phyloP scores from a whole-genome alignment of 2,888 invertebrate genomes.

The Lepidochrysops patricia region DNA sequence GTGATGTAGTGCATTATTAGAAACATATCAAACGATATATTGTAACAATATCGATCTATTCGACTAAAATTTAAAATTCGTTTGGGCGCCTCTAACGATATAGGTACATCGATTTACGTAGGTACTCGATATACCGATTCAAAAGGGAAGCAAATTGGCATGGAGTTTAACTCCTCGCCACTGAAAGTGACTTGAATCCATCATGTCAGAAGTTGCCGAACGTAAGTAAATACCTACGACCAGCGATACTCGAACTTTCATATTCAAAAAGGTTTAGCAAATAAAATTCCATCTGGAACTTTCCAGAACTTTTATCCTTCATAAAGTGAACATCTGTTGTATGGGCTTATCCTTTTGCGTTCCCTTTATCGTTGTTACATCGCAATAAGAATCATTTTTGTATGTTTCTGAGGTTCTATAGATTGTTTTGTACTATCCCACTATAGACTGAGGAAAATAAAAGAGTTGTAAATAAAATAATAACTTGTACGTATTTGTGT shows the following conservation, averaged over 20 bases:
- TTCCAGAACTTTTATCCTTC: constrained; percentile 21
- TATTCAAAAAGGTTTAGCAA: constrained; percentile 60
- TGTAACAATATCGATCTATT: too few relatives aligned
- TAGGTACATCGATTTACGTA: too few relatives aligned
- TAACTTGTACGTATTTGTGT: not conserved
- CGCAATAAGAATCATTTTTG: constrained; percentile 18
- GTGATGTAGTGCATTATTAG: too few relatives aligned
- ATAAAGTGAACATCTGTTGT: constrained; percentile 62
- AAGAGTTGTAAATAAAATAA: constrained; percentile 36
- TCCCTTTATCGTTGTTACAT: constrained; percentile 32
- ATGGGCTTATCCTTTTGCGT: constrained; percentile 40
- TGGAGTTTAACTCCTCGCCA: too few relatives aligned
- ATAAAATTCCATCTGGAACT: constrained; percentile 57
- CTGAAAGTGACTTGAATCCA: not conserved
- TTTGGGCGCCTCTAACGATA: too few relatives aligned
- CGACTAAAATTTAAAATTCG: too few relatives aligned
- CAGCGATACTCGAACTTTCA: constrained; percentile 22
- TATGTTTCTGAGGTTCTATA: not conserved
- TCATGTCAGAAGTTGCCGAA: constrained; percentile 8
- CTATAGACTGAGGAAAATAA: constrained; percentile 55
- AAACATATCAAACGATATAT: too few relatives aligned
- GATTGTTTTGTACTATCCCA: not conserved
- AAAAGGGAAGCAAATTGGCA: too few relatives aligned
- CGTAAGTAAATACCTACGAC: constrained; percentile 8
- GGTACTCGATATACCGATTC: too few relatives aligned